Percentiles rank a stretch among this genome's conserved stretches.
Evolutionary conservation across 2,113 vertebrate genomes (phyloP).

Genomic region (Rhinoderma darwinii): DNA sequence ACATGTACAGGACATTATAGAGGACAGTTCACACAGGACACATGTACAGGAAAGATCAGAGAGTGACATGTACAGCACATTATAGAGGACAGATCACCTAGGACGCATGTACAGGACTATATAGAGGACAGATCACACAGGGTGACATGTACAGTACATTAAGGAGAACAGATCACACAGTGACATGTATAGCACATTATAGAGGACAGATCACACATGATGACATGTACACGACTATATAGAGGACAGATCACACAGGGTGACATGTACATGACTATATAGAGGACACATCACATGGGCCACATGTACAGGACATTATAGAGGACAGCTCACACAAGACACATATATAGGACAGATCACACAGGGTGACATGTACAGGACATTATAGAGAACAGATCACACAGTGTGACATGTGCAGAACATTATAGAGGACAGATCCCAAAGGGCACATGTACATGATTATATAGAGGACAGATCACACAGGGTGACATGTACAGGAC

Average conservation of each 20-base stretch:
- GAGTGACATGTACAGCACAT: too few species aligned
- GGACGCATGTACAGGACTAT: too few species aligned
- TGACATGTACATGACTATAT: neutral
- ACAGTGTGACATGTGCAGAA: neutral
- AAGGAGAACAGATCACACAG: neutral
- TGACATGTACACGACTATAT: too few species aligned
- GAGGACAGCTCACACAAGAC: neutral
- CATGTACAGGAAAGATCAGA: too few species aligned
- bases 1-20: neutral
- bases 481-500: neutral
- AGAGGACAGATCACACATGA: too few species aligned
- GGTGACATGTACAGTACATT: neutral
- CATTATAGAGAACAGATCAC: neutral
- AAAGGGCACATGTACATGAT: neutral
- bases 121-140: neutral
- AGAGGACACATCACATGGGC: neutral
- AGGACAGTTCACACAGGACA: neutral
- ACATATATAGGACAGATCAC: neutral
- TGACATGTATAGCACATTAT: too few species aligned
- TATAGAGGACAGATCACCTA: too few species aligned
- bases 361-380: neutral
- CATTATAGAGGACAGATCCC: neutral
- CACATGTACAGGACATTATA: neutral
- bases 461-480: neutral
- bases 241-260: too few species aligned